Conservation (phyloP, 2,113 vertebrate genomes). For the Actenoides hombroni region DNA sequence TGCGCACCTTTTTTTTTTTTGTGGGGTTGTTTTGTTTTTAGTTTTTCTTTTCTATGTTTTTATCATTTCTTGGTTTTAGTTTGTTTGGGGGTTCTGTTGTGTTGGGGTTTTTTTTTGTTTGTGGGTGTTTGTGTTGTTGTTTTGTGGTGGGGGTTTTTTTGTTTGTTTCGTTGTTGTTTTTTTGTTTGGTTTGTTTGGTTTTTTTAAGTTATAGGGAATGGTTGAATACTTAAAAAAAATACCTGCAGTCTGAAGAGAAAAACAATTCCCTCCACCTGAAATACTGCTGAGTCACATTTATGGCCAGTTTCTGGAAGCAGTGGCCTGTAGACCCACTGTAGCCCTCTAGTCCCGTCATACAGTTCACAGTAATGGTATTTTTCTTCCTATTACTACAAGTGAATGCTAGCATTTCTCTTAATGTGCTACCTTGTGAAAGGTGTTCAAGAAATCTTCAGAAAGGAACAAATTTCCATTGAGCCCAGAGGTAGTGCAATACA, state of each 20-base stretch:
- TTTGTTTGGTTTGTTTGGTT: too few relatives aligned
- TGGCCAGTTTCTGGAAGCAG: not conserved
- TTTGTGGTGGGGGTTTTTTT: too few relatives aligned
- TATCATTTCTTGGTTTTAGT: too few relatives aligned
- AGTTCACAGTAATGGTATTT: not conserved
- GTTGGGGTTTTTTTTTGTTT: too few relatives aligned
- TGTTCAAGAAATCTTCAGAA: not conserved
- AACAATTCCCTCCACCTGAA: not conserved
- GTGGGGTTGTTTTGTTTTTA: too few relatives aligned
- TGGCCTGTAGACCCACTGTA: not conserved
- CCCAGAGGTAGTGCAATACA: not conserved
- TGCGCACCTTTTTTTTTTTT: too few relatives aligned
- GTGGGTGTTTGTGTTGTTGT: too few relatives aligned
- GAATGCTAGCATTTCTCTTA: not conserved
- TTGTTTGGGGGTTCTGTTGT: too few relatives aligned
- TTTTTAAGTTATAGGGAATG: not conserved
- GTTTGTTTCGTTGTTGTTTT: too few relatives aligned
- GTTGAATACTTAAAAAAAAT: not conserved
- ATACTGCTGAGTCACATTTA: not conserved
- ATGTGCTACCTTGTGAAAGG: not conserved
- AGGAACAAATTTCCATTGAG: not conserved
- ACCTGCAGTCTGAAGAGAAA: not conserved
- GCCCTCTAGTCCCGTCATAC: not conserved
- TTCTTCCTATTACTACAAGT: not conserved
- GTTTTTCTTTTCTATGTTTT: too few relatives aligned